phyloP scores from a whole-genome alignment of 2,888 invertebrate genomes.

The Acanthosepion esculentum region DNA sequence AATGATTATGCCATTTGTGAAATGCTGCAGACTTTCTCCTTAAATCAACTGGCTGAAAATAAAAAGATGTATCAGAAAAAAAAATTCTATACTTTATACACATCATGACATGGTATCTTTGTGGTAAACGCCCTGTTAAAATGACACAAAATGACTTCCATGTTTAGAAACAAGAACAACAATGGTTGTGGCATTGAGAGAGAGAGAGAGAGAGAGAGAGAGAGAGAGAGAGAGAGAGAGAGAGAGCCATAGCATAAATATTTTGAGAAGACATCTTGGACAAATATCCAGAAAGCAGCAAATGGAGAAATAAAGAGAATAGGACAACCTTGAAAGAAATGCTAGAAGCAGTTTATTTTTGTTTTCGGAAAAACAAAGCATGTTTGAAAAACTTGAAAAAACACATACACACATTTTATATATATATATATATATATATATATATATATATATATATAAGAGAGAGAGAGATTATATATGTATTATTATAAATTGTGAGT shows the following conservation, averaged over 20 bases:
- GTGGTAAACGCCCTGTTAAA: background rate
- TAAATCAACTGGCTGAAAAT: background rate
- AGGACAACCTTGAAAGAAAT: background rate
- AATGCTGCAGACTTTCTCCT: background rate
- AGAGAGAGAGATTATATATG: too few relatives aligned
- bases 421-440: too few relatives aligned
- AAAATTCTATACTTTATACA: background rate
- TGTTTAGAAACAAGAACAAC: background rate
- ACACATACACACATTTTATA: too few relatives aligned
- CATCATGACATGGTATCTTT: background rate
- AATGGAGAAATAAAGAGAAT: background rate
- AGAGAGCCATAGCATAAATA: background rate
- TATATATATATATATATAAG: too few relatives aligned
- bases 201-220: too few relatives aligned
- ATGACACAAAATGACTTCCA: background rate
- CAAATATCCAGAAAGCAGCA: background rate
- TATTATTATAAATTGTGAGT: too few relatives aligned
- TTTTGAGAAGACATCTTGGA: conserved; percentile 2
- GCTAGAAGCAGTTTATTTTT: conserved; percentile 3
- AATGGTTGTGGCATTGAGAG: background rate
- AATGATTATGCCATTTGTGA: too few relatives aligned
- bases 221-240: too few relatives aligned
- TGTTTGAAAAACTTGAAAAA: too few relatives aligned
- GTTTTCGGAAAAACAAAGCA: background rate
- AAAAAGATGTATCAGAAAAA: background rate